These are phyloP conservation scores for Apeltes quadracus DNA, from an alignment of 2,113 vertebrate genomes.

Conservation along the genomic window DNA sequence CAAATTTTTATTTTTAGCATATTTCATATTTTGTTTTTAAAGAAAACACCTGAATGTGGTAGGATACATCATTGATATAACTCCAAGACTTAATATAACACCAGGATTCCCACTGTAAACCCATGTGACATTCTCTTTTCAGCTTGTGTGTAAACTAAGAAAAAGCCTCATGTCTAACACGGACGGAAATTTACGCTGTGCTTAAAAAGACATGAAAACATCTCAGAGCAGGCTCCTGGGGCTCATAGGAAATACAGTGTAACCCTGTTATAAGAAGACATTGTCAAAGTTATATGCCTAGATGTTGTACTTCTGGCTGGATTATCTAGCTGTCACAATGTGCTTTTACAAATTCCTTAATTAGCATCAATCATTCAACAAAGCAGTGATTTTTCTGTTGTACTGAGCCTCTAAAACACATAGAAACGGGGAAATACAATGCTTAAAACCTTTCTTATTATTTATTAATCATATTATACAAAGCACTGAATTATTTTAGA, in stretches of 20 bases:
- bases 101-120: not conserved
- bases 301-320: not conserved
- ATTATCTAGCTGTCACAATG: not conserved
- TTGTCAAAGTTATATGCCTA: not conserved
- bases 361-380: slow-evolving; percentile 11
- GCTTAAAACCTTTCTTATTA: not conserved
- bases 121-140: not conserved
- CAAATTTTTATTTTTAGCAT: not conserved
- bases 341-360: not conserved
- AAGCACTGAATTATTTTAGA: not conserved
- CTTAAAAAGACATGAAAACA: slow-evolving; percentile 11
- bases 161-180: slow-evolving; percentile 4
- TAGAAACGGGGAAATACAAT: not conserved
- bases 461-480: not conserved
- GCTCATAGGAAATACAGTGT: slow-evolving; percentile 5
- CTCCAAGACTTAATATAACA: not conserved
- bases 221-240: not conserved
- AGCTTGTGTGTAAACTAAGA: not conserved
- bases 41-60: not conserved
- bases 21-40: not conserved
- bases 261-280: not conserved
- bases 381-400: not conserved
- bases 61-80: not conserved
- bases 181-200: not conserved
- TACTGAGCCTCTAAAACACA: not conserved